phyloP scores from a whole-genome alignment of 2,113 vertebrate genomes.

The Rhabdomys dilectus region DNA sequence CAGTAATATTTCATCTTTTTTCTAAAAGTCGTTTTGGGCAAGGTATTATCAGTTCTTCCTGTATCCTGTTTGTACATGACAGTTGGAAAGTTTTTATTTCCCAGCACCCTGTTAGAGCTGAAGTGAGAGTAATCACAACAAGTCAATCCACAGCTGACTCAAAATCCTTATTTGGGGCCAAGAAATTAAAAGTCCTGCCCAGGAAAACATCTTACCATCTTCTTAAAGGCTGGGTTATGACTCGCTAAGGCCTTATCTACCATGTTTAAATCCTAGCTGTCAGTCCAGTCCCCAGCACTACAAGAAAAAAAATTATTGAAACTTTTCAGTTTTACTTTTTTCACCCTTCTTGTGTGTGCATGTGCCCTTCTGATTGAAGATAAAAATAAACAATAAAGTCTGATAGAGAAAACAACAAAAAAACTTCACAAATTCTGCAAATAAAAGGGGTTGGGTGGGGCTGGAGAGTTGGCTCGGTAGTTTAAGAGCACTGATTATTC shows the following conservation, averaged over 20 bases:
- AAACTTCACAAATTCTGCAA: background rate
- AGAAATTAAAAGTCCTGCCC: slow-evolving; percentile 27
- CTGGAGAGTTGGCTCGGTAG: too few species aligned
- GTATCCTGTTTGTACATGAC: background rate
- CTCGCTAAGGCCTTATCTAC: background rate
- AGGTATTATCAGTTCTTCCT: background rate
- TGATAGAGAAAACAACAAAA: background rate
- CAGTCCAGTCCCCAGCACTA: background rate
- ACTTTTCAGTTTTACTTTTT: background rate
- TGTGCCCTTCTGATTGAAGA: slow-evolving; percentile 7
- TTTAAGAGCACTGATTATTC: too few species aligned
- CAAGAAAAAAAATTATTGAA: background rate
- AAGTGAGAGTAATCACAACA: slow-evolving; percentile 61
- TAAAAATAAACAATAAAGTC: slow-evolving; percentile 24
- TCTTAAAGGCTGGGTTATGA: background rate
- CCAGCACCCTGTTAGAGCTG: background rate
- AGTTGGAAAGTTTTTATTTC: slow-evolving; percentile 8
- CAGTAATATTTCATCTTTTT: slow-evolving; percentile 48
- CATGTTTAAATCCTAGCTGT: background rate
- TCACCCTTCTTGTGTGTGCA: background rate
- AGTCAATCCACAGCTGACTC: slow-evolving; percentile 30
- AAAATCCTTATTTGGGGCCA: slow-evolving; percentile 49
- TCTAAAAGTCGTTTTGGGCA: slow-evolving; percentile 6
- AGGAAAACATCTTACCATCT: slow-evolving; percentile 29
- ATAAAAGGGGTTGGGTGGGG: background rate